These are phyloP conservation scores for Dipodomys stephensi DNA, from an alignment of 2,113 vertebrate species.

Conservation along the genomic window DNA sequence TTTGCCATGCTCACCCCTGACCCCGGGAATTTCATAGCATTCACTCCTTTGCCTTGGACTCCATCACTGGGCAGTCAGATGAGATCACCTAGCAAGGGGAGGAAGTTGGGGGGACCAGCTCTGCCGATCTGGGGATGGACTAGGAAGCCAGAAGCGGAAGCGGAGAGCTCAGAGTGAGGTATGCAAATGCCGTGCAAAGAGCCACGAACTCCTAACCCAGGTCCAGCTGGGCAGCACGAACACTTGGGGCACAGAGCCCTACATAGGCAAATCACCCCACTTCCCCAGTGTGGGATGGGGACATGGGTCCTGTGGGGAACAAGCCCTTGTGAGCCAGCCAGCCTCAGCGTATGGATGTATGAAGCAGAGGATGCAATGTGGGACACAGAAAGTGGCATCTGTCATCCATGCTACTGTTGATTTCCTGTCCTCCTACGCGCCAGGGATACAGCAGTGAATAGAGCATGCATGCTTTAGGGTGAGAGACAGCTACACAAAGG, in stretches of 20 bases:
- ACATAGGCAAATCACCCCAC: not conserved
- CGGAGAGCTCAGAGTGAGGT: not conserved
- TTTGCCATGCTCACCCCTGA: not conserved
- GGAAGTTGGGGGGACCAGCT: not conserved
- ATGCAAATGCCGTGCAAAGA: slow-evolving; percentile 74
- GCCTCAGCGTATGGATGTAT: not conserved
- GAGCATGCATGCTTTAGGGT: not conserved
- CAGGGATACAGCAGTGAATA: not conserved
- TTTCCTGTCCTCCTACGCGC: not conserved
- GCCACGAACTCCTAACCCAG: not conserved
- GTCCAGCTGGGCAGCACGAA: not conserved
- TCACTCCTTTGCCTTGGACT: not conserved
- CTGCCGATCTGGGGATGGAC: not conserved
- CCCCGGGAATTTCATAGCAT: not conserved
- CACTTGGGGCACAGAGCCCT: not conserved
- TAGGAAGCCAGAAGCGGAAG: slow-evolving; percentile 67
- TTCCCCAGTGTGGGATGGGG: not conserved
- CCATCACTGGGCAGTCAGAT: not conserved
- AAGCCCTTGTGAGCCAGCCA: not conserved
- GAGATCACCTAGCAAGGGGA: not conserved
- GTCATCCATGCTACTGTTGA: not conserved
- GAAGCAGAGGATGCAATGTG: too few species aligned
- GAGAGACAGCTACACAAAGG: not conserved
- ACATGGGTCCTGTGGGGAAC: fast-evolving
- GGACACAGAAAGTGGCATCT: not conserved